Base-by-base conservation (phyloP, 1,140 invertebrate genomes). In the Delia radicum region DNA sequence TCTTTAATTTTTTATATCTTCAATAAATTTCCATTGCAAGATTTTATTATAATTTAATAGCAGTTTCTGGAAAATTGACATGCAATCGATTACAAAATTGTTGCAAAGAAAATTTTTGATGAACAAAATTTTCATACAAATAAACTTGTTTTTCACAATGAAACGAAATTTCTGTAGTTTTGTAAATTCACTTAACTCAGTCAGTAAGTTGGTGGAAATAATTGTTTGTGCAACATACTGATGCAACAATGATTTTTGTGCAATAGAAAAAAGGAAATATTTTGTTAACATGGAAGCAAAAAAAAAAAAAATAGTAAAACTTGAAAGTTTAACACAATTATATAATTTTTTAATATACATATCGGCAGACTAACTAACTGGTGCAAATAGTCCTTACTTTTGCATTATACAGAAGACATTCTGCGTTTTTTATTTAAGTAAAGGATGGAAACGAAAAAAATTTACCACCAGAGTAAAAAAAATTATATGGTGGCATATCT, bases 151-250 rank as follows among this genome's bases (percentile, higher is more conserved):
- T 55, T 55, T n/a, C 24, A 48, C 61, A 76, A 75, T 42, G 33
- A 79, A 83, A 79, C 76, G 21, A 73, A 81, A 81, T n/a, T n/a
- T n/a, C n/a, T 80, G 74, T 18, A 74, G 71, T 83, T 80, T 77
- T 79, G 79, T 80, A 83, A 83, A 48, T 46, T 73, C 18, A 73
- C 75, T 75, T 33, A 10, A 48, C 15, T 48, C 15, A 55, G 18
- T 55, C 48, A 55, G 48, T 55, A 6, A 55, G 48, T 18, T 55
- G 24, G 48, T 55, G 48, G 48, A 55, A 21, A 55, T 21, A 24
- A 21, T 55, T 21, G 7, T 55, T 24, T 8, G 5, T 55, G 48
- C 18, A n/a, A 24, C 48, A 42, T 42, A 21, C 48, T 55, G 48
- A 55, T 55, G 48, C 48, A 55, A 55, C 48, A 55, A 55, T 55